Conservation (phyloP, 2,888 invertebrate genomes). For the Orthosia gothica region DNA sequence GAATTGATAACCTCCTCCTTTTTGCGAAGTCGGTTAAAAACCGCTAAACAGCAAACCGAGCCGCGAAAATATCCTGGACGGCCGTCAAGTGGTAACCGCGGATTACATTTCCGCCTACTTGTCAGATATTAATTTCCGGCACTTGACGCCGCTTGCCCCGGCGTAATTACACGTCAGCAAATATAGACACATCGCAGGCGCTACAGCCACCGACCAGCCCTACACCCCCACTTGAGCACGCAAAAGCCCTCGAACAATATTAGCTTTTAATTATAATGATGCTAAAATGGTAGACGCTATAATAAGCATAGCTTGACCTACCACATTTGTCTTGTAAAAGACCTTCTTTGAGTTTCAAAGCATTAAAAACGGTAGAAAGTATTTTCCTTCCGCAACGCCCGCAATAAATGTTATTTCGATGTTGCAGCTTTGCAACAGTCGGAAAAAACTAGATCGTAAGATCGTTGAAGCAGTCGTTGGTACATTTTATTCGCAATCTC, state of each 20-base stretch:
- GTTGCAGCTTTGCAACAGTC: conserved; percentile 39
- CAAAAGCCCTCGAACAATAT: conserved; percentile 64
- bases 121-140: conserved; percentile 88
- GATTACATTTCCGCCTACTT: conserved; percentile 76
- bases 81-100: conserved; percentile 65
- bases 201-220: conserved; percentile 42
- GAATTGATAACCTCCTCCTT: too few relatives aligned
- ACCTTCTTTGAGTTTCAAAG: conserved; percentile 1
- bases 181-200: conserved; percentile 74
- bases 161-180: conserved; percentile 80
- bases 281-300: conserved; percentile 35
- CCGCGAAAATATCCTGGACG: conserved; percentile 33
- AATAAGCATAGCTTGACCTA: conserved; percentile 36
- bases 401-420: conserved; percentile 52
- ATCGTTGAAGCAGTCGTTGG: conserved; percentile 64
- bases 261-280: conserved; percentile 59
- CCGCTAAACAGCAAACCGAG: neutral
- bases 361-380: conserved; percentile 7
- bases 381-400: conserved; percentile 21
- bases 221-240: conserved; percentile 67
- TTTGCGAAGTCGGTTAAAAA: too few relatives aligned
- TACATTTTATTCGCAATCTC: conserved; percentile 80
- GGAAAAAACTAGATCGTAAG: conserved; percentile 66
- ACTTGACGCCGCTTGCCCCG: conserved; percentile 76
- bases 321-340: conserved; percentile 24